Evolutionary conservation across 2,888 invertebrate genomes (phyloP), one percentile per base, ranked within the genome.

Genomic region (Clusia tigrina): DNA sequence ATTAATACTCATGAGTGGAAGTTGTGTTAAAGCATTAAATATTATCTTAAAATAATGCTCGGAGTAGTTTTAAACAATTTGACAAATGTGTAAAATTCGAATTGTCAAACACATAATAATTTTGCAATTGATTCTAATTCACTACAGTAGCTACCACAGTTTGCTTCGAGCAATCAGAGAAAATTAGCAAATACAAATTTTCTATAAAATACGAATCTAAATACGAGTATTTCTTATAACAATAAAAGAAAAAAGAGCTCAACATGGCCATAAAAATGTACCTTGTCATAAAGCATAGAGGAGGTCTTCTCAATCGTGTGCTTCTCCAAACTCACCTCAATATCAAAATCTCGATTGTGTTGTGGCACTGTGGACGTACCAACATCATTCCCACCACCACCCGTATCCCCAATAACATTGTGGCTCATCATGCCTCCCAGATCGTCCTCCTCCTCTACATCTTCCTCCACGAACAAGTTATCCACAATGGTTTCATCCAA

Each of bases 261-360:
- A 48, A 9, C 18, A 2, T 63, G 12, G 22, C 12, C 25, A 25
- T 32, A 24, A 56, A 52, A 20, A 25, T 42, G 63, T 68, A 69
- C 68, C 69, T 69, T 65, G 64, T 65, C 63, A 58, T 64, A 58
- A 48, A 58, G 52, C 59, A 62, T 48, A 32, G 32, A 25, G 32
- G 63, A 52, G 42, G 61, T 37, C 64, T 66, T 63, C 55, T 64
- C 64, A 62, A 67, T 66, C 57, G 54, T 67, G 65, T 67, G 67
- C 62, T 60, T 63, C 60, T 60, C 52, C 61, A 51, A 66, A 68
- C 75, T 73, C 65, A 84, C 89, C 82, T 90, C 89, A 69, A 89
- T 87, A 72, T 90, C 89, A 64, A 86, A 86, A 68, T 88, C 88
- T 22, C 84, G 80, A 60, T 86, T 86, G 54, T 73, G 76, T 48